Percentiles rank a stretch among this genome's conserved stretches.
Conservation (phyloP, 2,888 invertebrate species). For the Drosophila longiperda region DNA sequence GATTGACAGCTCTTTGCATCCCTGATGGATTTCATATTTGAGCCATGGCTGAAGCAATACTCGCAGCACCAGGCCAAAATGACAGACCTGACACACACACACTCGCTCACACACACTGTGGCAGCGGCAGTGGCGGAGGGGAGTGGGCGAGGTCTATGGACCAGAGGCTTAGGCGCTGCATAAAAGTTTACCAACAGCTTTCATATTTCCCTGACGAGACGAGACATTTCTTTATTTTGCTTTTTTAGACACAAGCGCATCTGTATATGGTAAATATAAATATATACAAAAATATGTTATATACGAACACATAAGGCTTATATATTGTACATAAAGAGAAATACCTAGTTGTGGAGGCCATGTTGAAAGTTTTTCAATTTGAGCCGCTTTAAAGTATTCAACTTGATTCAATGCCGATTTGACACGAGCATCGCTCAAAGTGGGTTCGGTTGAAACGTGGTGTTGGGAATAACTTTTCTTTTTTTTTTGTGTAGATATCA, state of each 20-base stretch:
- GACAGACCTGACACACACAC: conserved; percentile 52
- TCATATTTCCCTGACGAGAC: conserved; percentile 74
- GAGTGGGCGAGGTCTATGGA: conserved; percentile 10
- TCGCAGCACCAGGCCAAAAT: conserved; percentile 50
- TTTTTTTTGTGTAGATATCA: conserved; percentile 15
- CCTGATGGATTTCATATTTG: conserved; percentile 84
- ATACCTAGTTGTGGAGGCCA: conserved; percentile 48
- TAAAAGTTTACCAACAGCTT: conserved; percentile 76
- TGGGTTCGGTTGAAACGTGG: conserved; percentile 10
- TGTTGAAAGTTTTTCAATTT: conserved; percentile 79
- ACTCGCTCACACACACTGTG: conserved; percentile 21
- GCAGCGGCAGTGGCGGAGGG: conserved; percentile 1
- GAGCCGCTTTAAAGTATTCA: conserved; percentile 73
- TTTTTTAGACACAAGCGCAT: conserved; percentile 48
- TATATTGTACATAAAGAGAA: conserved; percentile 17
- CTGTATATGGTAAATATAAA: conserved; percentile 46
- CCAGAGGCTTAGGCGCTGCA: conserved; percentile 68
- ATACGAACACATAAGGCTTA: conserved; percentile 13
- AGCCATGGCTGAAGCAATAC: conserved; percentile 62
- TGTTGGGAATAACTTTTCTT: conserved; percentile 29
- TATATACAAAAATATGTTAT: conserved; percentile 20
- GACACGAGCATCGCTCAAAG: conserved; percentile 6
- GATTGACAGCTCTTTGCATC: conserved; percentile 85
- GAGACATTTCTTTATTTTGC: conserved; percentile 47
- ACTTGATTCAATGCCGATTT: conserved; percentile 52